phyloP scores from a whole-genome alignment of 2,888 invertebrate species.

The Drosophila niveifrons region DNA sequence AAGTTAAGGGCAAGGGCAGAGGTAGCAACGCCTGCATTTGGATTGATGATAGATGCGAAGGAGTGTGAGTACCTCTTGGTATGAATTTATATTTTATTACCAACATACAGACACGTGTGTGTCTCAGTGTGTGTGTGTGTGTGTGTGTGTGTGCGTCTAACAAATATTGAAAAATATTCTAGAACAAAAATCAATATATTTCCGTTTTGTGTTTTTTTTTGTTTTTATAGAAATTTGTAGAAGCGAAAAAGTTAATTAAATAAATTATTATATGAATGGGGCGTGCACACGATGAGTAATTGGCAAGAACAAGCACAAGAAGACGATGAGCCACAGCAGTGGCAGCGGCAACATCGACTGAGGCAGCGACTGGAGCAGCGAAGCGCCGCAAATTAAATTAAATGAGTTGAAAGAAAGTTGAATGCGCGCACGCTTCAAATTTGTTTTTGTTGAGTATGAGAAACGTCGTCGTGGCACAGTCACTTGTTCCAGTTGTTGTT shows the following conservation, averaged over 20 bases:
- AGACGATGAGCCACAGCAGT: constrained; percentile 60
- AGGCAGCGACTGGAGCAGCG: constrained; percentile 44
- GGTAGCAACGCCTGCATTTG: constrained; percentile 46
- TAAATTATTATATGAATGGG: constrained; percentile 82
- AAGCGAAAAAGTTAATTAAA: constrained; percentile 79
- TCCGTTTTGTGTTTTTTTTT: not conserved
- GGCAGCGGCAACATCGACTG: constrained; percentile 23
- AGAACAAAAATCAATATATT: constrained; percentile 67
- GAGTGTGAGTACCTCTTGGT: constrained; percentile 50
- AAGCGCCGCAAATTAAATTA: constrained; percentile 81
- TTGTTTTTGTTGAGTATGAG: constrained; percentile 56
- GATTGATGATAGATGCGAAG: constrained; percentile 57
- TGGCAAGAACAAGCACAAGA: constrained; percentile 72
- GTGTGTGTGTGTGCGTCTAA: constrained; percentile 27
- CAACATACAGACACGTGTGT: constrained; percentile 25
- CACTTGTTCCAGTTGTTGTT: constrained; percentile 43
- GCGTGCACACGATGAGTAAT: constrained; percentile 81
- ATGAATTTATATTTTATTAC: constrained; percentile 73
- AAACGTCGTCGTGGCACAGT: constrained; percentile 27
- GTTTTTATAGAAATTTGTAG: constrained; percentile 72
- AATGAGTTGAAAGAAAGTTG: constrained; percentile 82
- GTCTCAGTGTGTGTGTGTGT: constrained; percentile 7
- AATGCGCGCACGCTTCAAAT: constrained; percentile 77
- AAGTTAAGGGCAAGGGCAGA: constrained; percentile 23
- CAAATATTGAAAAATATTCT: constrained; percentile 52